Evolutionary conservation across 2,888 invertebrate species (phyloP).

Genomic region (Scaptomyza parva): DNA sequence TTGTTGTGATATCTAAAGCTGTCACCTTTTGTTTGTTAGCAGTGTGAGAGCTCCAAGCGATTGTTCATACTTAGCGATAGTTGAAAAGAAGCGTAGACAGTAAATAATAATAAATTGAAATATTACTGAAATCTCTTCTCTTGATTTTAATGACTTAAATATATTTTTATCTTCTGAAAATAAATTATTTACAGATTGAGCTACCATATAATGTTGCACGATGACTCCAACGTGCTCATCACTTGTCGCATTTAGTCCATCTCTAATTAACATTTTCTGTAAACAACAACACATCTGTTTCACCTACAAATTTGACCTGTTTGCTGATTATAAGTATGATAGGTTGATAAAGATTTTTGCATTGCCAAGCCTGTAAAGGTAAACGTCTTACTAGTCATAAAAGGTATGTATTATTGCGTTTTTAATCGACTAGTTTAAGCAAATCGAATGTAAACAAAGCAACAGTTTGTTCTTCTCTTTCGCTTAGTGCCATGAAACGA

Average conservation of each 20-base stretch:
- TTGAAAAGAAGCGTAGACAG: background rate
- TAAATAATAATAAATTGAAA: too few relatives aligned
- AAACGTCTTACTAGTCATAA: background rate
- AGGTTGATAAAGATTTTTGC: conserved; percentile 30
- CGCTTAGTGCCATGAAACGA: background rate
- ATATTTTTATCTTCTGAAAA: too few relatives aligned
- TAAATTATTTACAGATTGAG: too few relatives aligned
- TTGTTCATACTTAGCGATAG: background rate
- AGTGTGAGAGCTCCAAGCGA: too few relatives aligned
- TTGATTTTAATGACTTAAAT: too few relatives aligned
- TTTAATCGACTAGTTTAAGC: background rate
- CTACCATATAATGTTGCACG: too few relatives aligned
- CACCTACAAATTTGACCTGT: conserved; percentile 59
- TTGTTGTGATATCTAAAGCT: background rate
- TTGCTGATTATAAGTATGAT: conserved; percentile 43
- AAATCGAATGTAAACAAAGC: conserved; percentile 7
- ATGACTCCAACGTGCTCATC: background rate
- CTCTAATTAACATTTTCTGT: conserved; percentile 26
- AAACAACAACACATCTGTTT: conserved; percentile 52
- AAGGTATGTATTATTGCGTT: conserved; percentile 2
- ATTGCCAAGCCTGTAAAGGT: too few relatives aligned
- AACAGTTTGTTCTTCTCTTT: background rate
- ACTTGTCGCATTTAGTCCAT: conserved; percentile 2
- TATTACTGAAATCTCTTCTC: too few relatives aligned
- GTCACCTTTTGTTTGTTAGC: conserved; percentile 3